Conservation (phyloP, 1,140 invertebrate species). For the Danaus plexippus region DNA sequence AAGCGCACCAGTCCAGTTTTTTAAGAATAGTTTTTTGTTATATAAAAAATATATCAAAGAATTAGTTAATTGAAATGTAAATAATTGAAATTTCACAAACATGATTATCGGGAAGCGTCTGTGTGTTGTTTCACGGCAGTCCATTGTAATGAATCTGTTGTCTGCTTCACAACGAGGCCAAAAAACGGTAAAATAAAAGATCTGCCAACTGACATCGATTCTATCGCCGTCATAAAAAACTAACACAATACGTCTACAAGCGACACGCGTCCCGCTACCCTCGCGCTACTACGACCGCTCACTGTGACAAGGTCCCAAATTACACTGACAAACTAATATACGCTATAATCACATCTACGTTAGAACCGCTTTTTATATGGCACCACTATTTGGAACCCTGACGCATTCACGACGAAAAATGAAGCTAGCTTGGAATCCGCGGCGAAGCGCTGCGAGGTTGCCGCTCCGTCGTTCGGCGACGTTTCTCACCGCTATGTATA, state of each 20-base stretch:
- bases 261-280: constrained; percentile 64
- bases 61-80: too few species aligned
- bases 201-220: constrained; percentile 71
- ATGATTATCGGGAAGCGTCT: too few species aligned
- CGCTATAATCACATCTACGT: constrained; percentile 13
- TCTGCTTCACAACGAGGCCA: constrained; percentile 46
- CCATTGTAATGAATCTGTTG: too few species aligned
- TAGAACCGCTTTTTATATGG: constrained; percentile 23
- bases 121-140: too few species aligned
- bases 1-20: too few species aligned
- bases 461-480: constrained; percentile 51
- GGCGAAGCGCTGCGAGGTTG: constrained; percentile 53
- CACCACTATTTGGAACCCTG: constrained; percentile 33
- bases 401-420: constrained; percentile 36
- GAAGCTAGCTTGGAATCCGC: constrained; percentile 58
- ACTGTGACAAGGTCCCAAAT: constrained; percentile 34
- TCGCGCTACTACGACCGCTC: constrained; percentile 25
- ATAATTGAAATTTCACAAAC: too few species aligned
- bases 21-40: too few species aligned
- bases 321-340: background rate
- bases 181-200: constrained; percentile 71
- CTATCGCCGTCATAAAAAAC: constrained; percentile 63
- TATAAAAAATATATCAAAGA: too few species aligned
- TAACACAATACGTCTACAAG: constrained; percentile 57
- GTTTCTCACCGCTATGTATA: constrained; percentile 59